Conservation (phyloP, 2,888 invertebrate species). For the Sminthurinus aureus region DNA sequence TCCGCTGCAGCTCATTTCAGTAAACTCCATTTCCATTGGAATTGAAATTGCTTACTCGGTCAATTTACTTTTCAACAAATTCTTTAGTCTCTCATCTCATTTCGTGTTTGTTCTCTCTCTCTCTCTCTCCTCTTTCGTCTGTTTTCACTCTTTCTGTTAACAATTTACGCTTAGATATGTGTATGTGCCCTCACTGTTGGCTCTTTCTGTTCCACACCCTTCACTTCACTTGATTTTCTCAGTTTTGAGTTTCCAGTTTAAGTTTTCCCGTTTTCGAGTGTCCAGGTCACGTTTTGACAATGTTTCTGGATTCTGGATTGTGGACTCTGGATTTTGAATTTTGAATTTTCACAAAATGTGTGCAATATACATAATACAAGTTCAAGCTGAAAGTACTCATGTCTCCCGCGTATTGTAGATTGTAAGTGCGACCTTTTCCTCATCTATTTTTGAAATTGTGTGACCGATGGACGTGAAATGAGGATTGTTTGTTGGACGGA, state of each 20-base stretch:
- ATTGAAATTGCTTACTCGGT: constrained; percentile 44
- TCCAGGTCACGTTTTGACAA: not conserved
- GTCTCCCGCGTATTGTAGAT: too few species aligned
- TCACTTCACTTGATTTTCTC: not conserved
- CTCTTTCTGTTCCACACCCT: not conserved
- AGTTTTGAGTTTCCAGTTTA: too few species aligned
- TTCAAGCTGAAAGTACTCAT: not conserved
- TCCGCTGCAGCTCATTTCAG: not conserved
- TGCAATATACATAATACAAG: not conserved
- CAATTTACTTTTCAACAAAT: constrained; percentile 44
- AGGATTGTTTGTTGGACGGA: not conserved
- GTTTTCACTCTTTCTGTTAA: not conserved
- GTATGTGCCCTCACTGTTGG: not conserved
- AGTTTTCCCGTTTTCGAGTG: not conserved
- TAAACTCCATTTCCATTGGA: too few species aligned
- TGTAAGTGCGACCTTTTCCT: not conserved
- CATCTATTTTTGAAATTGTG: not conserved
- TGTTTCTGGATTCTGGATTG: too few species aligned
- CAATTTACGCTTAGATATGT: too few species aligned
- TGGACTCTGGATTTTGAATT: too few species aligned
- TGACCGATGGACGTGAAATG: not conserved
- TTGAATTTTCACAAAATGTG: not conserved
- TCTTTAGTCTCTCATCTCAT: constrained; percentile 9
- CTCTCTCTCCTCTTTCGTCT: not conserved
- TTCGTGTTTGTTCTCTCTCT: constrained; percentile 3